Evolutionary conservation across 53 echinoderm and acorn worm species (phyloP).

Genomic region (Paelopatides confundens): DNA sequence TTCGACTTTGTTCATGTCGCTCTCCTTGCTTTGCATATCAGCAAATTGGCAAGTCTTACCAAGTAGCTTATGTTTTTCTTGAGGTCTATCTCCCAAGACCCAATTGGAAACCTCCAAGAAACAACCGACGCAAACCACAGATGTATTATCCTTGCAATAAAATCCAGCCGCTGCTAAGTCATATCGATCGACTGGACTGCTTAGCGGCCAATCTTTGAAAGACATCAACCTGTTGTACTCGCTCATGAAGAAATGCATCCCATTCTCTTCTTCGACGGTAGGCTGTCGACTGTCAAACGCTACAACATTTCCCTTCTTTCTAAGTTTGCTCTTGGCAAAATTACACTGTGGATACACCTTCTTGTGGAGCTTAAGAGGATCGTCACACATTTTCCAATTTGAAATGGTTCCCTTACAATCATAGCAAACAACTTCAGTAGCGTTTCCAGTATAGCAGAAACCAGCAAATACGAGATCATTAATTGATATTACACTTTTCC

Average conservation of each 20-base stretch:
- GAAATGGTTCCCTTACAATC: background rate
- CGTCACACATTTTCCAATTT: background rate
- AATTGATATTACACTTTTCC: background rate
- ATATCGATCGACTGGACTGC: background rate
- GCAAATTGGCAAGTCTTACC: background rate
- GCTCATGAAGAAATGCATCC: background rate
- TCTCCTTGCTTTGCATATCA: background rate
- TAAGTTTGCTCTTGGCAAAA: background rate
- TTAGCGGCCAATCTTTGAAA: background rate
- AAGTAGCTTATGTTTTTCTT: background rate
- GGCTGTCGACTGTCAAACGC: background rate
- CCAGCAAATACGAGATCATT: background rate
- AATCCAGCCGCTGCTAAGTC: background rate
- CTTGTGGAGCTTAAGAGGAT: background rate
- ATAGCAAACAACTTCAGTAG: background rate
- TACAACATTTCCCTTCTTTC: no score
- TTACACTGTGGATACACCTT: background rate
- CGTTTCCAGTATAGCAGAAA: constrained; percentile 57
- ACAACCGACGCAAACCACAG: background rate
- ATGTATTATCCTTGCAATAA: background rate
- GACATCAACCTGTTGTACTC: background rate
- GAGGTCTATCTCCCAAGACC: background rate
- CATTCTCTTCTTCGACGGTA: background rate
- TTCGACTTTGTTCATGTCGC: background rate
- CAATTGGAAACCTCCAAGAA: background rate